A percentile compares a stretch with the other conserved stretches of the same genome.
phyloP scores from a whole-genome alignment of 2,113 vertebrate genomes.

The Naja naja region DNA sequence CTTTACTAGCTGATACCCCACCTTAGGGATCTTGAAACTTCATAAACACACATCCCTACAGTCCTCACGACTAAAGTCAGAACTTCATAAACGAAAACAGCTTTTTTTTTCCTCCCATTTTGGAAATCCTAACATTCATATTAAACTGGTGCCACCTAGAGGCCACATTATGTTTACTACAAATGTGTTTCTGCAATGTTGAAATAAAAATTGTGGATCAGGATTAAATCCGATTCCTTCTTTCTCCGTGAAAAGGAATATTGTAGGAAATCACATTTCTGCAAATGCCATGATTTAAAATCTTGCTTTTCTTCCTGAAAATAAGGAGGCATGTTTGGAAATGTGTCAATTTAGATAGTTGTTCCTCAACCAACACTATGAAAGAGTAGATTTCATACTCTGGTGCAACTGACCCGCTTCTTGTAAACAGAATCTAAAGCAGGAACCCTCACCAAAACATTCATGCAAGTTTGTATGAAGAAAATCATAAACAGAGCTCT shows the following conservation, averaged over 20 bases:
- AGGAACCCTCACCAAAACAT: neutral
- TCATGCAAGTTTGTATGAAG: neutral
- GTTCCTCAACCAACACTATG: neutral
- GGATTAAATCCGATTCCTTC: neutral
- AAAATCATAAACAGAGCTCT: neutral
- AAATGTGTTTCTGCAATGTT: neutral
- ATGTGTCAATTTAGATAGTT: neutral
- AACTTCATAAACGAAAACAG: neutral
- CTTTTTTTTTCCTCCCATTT: neutral
- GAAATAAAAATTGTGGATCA: neutral
- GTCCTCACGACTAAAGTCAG: neutral
- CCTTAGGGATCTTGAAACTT: neutral
- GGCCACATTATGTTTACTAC: constrained; percentile 23
- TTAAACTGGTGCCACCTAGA: constrained; percentile 66
- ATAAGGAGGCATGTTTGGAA: neutral
- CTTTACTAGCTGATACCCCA: neutral
- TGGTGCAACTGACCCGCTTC: neutral
- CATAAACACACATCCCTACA: neutral
- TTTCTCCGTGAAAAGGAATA: neutral
- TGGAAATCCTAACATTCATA: constrained; percentile 27
- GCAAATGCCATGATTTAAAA: neutral
- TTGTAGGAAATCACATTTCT: neutral
- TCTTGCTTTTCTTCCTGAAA: neutral
- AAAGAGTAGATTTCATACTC: neutral
- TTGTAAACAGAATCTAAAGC: neutral